Evolutionary conservation across 2,797 vertebrate genomes (phyloP).

Genomic region (Ptychobarbus kaznakovi): DNA sequence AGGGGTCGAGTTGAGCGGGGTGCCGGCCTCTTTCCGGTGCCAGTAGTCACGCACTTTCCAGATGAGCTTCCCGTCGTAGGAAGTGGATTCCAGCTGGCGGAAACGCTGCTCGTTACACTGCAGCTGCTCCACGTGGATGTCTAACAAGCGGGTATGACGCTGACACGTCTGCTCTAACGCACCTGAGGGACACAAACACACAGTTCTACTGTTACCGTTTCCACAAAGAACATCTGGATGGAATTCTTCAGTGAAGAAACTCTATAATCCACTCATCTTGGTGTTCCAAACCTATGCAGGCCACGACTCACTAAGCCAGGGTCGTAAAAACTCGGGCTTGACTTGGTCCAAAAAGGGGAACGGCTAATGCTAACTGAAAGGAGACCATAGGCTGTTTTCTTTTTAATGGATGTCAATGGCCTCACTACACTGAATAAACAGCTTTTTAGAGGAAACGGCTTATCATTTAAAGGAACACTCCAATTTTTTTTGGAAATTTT

Average conservation of each 20-base stretch:
- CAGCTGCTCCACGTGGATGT: slow-evolving; percentile 84
- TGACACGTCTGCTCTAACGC: slow-evolving; percentile 82
- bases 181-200: slow-evolving; percentile 64
- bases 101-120: slow-evolving; percentile 85
- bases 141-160: slow-evolving; percentile 83
- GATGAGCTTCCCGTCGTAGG: slow-evolving; percentile 88
- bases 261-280: neutral
- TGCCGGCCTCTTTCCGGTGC: slow-evolving; percentile 79
- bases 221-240: neutral
- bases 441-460: no score
- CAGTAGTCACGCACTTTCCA: slow-evolving; percentile 89
- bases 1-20: slow-evolving; percentile 83
- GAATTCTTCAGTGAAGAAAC: neutral
- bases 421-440: no score
- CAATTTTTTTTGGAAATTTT: no score
- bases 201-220: neutral
- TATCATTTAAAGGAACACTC: no score
- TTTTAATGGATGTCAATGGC: no score
- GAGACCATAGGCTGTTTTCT: no score
- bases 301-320: neutral
- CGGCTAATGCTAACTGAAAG: no score
- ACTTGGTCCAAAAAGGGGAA: no score
- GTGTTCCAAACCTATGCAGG: neutral
- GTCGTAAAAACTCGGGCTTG: no score
- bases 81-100: slow-evolving; percentile 83